Evolutionary conservation across 2,113 vertebrate species (phyloP), one percentile per base, ranked within the genome.

Genomic region (Ictidomys tridecemlineatus): DNA sequence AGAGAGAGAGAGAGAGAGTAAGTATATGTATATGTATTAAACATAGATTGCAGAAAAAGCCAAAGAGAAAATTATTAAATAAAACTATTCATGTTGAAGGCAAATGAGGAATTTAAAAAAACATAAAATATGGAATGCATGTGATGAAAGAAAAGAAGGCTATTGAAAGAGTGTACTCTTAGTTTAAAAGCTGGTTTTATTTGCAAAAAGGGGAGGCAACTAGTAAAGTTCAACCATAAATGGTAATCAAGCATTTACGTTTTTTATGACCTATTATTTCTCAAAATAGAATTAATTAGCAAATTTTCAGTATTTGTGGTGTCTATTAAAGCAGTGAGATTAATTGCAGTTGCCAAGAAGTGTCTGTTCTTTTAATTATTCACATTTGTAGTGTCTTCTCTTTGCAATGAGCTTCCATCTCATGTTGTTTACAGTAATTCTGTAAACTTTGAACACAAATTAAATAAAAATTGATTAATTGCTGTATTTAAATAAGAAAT

Each of bases 241-340:
- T 85, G 56, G 8, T 92, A 95, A 90, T 88, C 30, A 91, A 51
- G 28, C 26, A 56, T 84, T 16, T 93, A 28, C 56, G 4, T 65
- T 83, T 73, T 85, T 94, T 92, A 39, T 83, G 80, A 85, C 5
- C 26, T 83, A 34, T 16, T 86, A 61, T 72, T 97, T 93, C 37
- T 90, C 65, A 87, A 79, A 95, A 92, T 87, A 87, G 32, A 94
- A 80, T 91, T 96, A 87, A 82, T 72, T 72, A 85, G 8, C 34
- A 95, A 85, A 76, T 56, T 88, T 39, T 79, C 85, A 91, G 17
- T 74, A 83, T 90, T 63, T 56, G 48, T 83, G 20, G 20, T 84
- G 48, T 95, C 92, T 56, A 11, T 72, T 87, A n/a, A 61, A 93
- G 37, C 12, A 20, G 18, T 65, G 30, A 89, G 78, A n/a, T 85